phyloP scores from a whole-genome alignment of 2,888 invertebrate genomes.

The Rhynchonema sp. region DNA sequence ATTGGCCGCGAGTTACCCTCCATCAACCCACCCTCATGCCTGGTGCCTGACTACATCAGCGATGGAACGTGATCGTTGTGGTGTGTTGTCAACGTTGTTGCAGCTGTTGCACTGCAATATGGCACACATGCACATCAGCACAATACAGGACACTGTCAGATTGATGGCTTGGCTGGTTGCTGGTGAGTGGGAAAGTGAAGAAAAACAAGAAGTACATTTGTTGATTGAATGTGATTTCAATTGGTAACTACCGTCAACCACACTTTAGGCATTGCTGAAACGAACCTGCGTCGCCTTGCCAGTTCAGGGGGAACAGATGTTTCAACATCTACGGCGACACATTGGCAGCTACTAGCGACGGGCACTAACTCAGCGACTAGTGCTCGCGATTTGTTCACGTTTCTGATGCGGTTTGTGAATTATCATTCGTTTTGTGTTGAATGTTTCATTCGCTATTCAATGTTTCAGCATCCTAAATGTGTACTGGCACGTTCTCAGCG shows the following conservation, averaged over 20 bases:
- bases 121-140: background rate
- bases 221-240: background rate
- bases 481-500: constrained; percentile 53
- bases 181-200: no score
- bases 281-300: background rate
- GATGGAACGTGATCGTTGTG: background rate
- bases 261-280: background rate
- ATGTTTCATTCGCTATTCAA: no score
- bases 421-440: no score
- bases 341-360: background rate
- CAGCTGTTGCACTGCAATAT: background rate
- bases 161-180: background rate
- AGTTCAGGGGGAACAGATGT: background rate
- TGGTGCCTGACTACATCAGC: background rate
- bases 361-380: constrained; percentile 37
- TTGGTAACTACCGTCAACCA: background rate
- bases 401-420: constrained; percentile 25
- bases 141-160: background rate
- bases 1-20: background rate
- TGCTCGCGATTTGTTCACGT: constrained; percentile 36
- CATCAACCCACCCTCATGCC: background rate
- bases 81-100: background rate
- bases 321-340: background rate
- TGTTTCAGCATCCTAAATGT: constrained; percentile 46
- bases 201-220: background rate